These are phyloP conservation scores for Drosophila rellima DNA, from an alignment of 2,888 invertebrate genomes.

Conservation along the genomic window DNA sequence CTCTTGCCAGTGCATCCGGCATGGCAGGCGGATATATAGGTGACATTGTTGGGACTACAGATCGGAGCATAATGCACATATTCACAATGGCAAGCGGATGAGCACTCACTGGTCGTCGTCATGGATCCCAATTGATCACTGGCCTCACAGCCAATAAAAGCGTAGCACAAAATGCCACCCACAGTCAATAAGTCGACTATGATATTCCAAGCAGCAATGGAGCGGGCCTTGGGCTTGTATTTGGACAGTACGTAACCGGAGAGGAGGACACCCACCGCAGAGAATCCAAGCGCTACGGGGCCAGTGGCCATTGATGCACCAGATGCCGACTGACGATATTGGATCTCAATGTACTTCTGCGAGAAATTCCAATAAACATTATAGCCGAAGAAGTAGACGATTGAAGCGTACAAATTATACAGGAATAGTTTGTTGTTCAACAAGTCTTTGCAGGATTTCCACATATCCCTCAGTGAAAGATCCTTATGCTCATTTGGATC, in stretches of 20 bases:
- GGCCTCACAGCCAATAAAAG: slow-evolving; percentile 88
- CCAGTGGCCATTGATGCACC: slow-evolving; percentile 90
- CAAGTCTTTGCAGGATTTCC: slow-evolving; percentile 88
- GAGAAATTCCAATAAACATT: slow-evolving; percentile 92
- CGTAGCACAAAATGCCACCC: slow-evolving; percentile 88
- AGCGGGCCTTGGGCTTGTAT: slow-evolving; percentile 88
- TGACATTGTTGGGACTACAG: slow-evolving; percentile 88
- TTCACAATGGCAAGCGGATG: slow-evolving; percentile 89
- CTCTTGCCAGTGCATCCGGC: slow-evolving; percentile 88
- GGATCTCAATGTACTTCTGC: slow-evolving; percentile 93
- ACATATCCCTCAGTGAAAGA: slow-evolving; percentile 87
- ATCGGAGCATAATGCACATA: slow-evolving; percentile 91
- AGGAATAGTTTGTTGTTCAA: slow-evolving; percentile 89
- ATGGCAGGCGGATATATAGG: slow-evolving; percentile 92
- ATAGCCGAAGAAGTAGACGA: slow-evolving; percentile 90
- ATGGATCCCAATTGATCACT: slow-evolving; percentile 85
- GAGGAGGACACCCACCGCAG: slow-evolving; percentile 89
- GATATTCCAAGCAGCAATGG: slow-evolving; percentile 89
- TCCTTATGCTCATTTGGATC: slow-evolving; percentile 26
- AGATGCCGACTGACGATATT: slow-evolving; percentile 91
- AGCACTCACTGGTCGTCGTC: slow-evolving; percentile 86
- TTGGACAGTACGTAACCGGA: slow-evolving; percentile 89
- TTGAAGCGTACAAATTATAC: slow-evolving; percentile 90
- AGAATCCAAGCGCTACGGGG: slow-evolving; percentile 89
- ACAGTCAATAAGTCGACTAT: slow-evolving; percentile 88